Evolutionary conservation across 2,113 vertebrate species (phyloP).

Genomic region (Amazona vittata): DNA sequence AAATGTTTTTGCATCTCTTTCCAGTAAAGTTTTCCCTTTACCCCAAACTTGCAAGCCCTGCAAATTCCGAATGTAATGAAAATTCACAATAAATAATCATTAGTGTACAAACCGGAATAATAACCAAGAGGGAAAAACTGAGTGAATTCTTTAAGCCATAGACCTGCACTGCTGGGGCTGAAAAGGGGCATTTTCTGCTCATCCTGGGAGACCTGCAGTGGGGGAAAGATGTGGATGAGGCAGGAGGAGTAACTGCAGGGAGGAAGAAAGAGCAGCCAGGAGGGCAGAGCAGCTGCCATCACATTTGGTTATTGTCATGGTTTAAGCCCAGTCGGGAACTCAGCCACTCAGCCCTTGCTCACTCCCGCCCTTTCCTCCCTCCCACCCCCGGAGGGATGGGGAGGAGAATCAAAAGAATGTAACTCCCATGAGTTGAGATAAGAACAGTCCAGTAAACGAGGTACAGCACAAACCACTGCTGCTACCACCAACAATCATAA

Average conservation of each 20-base stretch:
- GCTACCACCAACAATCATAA: too few relatives aligned
- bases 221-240: neutral
- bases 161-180: neutral
- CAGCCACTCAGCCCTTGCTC: too few relatives aligned
- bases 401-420: too few relatives aligned
- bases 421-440: too few relatives aligned
- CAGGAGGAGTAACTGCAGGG: neutral
- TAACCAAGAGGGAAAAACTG: neutral
- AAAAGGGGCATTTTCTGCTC: neutral
- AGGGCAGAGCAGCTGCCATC: neutral
- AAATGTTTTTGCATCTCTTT: neutral
- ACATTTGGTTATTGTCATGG: too few relatives aligned
- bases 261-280: neutral
- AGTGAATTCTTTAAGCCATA: neutral
- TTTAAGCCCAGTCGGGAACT: too few relatives aligned
- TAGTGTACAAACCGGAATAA: neutral
- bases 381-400: too few relatives aligned
- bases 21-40: neutral
- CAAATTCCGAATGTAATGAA: neutral
- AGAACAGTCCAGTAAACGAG: too few relatives aligned
- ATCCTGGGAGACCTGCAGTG: neutral
- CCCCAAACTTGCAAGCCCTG: neutral
- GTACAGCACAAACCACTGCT: too few relatives aligned
- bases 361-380: too few relatives aligned
- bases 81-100: neutral